Evolutionary conservation across 2,888 invertebrate species (phyloP).

Genomic region (Eupithecia exiguata): DNA sequence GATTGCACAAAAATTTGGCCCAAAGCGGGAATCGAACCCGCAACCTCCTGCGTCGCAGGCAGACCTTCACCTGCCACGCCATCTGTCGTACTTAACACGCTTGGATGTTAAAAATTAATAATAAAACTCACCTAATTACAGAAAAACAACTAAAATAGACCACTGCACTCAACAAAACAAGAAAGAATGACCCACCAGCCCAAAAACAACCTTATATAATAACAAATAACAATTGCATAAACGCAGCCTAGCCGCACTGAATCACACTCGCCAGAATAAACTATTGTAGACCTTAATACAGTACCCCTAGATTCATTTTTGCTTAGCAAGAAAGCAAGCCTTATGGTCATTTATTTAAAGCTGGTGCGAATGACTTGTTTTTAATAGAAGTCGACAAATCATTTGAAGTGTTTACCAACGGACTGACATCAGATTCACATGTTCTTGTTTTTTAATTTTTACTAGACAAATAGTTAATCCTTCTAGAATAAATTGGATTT

Average conservation of each 20-base stretch:
- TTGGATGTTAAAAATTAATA: no score
- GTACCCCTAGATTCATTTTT: conserved; percentile 38
- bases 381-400: neutral
- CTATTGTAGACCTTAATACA: conserved; percentile 43
- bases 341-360: conserved; percentile 18
- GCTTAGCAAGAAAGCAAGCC: conserved; percentile 34
- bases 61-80: no score
- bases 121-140: conserved; percentile 57
- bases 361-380: neutral
- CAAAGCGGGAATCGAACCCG: no score
- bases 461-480: no score
- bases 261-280: conserved; percentile 50
- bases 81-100: no score
- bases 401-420: neutral
- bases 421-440: neutral
- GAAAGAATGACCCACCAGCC: conserved; percentile 65
- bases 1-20: no score
- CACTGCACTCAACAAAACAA: conserved; percentile 72
- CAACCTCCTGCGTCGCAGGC: no score
- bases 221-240: conserved; percentile 82
- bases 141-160: conserved; percentile 52
- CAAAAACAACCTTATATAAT: conserved; percentile 80
- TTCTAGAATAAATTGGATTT: no score
- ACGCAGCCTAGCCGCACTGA: conserved; percentile 63
- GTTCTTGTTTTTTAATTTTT: neutral